A percentile compares a stretch with the other conserved stretches of the same genome.
Evolutionary conservation across 2,113 vertebrate genomes (phyloP).

Genomic region (Oncorhynchus gorbuscha): DNA sequence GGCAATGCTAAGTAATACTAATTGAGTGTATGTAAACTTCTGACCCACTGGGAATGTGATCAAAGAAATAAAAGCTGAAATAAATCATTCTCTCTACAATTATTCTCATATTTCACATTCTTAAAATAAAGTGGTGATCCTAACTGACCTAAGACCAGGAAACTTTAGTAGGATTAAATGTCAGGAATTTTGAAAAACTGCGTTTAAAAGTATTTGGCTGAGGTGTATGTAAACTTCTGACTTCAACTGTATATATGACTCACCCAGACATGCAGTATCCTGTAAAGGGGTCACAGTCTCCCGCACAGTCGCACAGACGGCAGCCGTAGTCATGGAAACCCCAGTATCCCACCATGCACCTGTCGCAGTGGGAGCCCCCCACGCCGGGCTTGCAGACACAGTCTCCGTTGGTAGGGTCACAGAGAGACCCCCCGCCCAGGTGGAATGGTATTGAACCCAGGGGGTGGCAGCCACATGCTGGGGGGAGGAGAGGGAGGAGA

Average conservation of each 20-base stretch:
- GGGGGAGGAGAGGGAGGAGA: background rate
- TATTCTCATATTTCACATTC: too few species aligned
- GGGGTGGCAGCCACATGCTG: constrained; percentile 89
- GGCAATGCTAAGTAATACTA: too few species aligned
- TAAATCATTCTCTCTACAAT: too few species aligned
- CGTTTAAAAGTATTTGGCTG: too few species aligned
- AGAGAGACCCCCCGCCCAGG: constrained; percentile 66
- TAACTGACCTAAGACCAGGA: too few species aligned
- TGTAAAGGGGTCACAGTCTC: constrained; percentile 86
- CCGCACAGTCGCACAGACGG: constrained; percentile 87
- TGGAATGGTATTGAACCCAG: constrained; percentile 82
- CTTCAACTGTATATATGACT: constrained; percentile 32
- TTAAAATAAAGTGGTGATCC: too few species aligned
- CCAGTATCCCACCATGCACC: constrained; percentile 94
- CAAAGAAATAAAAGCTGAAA: too few species aligned
- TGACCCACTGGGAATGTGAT: too few species aligned
- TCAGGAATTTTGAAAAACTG: too few species aligned
- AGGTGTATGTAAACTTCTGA: too few species aligned
- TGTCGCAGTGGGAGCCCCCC: constrained; percentile 84
- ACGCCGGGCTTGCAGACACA: constrained; percentile 95
- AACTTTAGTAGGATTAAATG: too few species aligned
- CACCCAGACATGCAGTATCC: constrained; percentile 88
- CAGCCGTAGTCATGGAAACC: constrained; percentile 90
- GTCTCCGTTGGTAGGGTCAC: constrained; percentile 87
- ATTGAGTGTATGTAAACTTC: too few species aligned